Conservation (phyloP, 1,140 invertebrate genomes). For the Drosophila simulans region DNA sequence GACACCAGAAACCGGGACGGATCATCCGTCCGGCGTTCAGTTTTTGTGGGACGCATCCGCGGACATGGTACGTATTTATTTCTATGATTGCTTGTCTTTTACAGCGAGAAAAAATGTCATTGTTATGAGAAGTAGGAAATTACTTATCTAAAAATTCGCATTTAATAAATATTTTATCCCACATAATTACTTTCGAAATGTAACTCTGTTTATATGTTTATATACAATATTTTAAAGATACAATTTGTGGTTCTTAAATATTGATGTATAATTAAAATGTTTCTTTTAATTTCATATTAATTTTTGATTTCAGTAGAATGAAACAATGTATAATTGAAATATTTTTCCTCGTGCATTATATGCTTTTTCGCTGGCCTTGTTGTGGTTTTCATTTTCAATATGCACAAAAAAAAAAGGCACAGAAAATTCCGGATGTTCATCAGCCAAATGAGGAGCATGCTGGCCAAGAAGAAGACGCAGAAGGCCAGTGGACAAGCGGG, state of each 20-base stretch:
- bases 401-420: conserved; percentile 36
- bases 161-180: no score
- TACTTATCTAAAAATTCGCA: no score
- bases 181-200: no score
- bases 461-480: conserved; percentile 15
- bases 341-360: conserved; percentile 9
- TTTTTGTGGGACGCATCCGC: conserved; percentile 23
- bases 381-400: conserved; percentile 59
- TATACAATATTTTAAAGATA: no score
- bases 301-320: neutral
- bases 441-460: conserved; percentile 56
- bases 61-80: conserved; percentile 38
- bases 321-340: neutral
- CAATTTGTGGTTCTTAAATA: neutral
- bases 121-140: conserved; percentile 4
- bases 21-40: conserved; percentile 23
- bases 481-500: conserved; percentile 20
- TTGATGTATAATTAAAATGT: no score
- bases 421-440: conserved; percentile 54
- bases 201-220: no score
- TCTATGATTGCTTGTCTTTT: conserved; percentile 26
- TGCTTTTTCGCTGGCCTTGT: conserved; percentile 39
- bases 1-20: conserved; percentile 27
- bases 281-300: neutral
- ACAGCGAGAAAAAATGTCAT: neutral